Percentiles rank a stretch among this genome's conserved stretches.
phyloP scores from a whole-genome alignment of 2,888 invertebrate species.

The Hedychridium roseum region DNA sequence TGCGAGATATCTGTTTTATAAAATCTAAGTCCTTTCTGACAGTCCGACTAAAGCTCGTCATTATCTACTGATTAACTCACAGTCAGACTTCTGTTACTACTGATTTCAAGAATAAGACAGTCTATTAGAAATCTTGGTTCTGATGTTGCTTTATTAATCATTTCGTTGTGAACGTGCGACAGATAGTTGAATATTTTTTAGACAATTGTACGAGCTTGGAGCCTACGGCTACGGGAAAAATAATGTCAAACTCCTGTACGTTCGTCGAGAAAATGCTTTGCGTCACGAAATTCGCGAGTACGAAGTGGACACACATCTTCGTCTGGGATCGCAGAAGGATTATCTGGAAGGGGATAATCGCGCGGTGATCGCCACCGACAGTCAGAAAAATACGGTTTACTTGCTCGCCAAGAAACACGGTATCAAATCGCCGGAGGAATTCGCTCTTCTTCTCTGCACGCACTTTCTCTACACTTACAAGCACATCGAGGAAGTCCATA shows the following conservation, averaged over 20 bases:
- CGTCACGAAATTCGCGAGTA: conserved; percentile 76
- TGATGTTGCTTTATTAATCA: background rate
- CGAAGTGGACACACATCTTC: conserved; percentile 77
- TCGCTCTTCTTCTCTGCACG: conserved; percentile 75
- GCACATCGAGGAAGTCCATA: conserved; percentile 76
- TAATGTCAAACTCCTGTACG: conserved; percentile 77
- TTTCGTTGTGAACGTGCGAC: too few species aligned
- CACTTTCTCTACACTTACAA: conserved; percentile 80
- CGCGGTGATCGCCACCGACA: conserved; percentile 83
- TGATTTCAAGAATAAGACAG: too few species aligned
- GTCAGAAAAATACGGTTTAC: conserved; percentile 85
- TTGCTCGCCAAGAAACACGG: conserved; percentile 81
- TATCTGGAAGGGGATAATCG: conserved; percentile 79
- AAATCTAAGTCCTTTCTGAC: too few species aligned
- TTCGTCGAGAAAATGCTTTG: conserved; percentile 72
- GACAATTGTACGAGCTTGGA: conserved; percentile 68
- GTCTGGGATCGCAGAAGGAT: conserved; percentile 75
- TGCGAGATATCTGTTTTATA: too few species aligned
- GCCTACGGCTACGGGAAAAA: conserved; percentile 79
- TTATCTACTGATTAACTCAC: too few species aligned
- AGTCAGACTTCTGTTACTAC: too few species aligned
- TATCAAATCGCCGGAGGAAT: conserved; percentile 79
- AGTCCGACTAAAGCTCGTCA: too few species aligned
- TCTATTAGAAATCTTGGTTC: background rate
- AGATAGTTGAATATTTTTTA: too few species aligned